Evolutionary conservation across 2,113 vertebrate genomes (phyloP).

Genomic region (Gavialis gangeticus): DNA sequence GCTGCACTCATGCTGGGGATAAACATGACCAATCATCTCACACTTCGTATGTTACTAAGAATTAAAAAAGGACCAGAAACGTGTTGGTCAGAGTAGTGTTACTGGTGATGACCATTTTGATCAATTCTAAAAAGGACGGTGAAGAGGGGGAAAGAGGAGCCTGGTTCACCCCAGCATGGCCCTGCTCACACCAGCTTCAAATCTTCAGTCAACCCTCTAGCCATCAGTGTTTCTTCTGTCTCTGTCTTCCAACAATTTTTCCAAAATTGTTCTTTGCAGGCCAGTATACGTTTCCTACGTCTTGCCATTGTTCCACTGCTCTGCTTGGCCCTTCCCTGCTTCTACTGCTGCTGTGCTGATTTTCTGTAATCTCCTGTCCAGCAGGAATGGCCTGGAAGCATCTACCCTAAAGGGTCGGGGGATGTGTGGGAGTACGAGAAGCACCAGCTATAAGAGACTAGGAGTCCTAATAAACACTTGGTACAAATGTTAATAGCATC

Average conservation of each 20-base stretch:
- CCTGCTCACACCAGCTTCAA: not conserved
- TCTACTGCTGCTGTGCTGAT: not conserved
- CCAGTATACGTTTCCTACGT: not conserved
- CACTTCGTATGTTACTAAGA: not conserved
- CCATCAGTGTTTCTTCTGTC: not conserved
- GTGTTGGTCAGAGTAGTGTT: not conserved
- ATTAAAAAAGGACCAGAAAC: not conserved
- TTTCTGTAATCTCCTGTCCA: conserved; percentile 4
- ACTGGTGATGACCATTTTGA: not conserved
- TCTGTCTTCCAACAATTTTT: not conserved
- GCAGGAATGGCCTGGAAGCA: not conserved
- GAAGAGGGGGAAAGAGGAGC: not conserved
- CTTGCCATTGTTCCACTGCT: not conserved
- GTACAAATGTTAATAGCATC: conserved; percentile 63
- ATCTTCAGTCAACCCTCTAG: not conserved
- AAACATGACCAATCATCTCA: not conserved
- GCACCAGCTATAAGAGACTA: rapidly evolving
- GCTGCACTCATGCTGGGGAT: not conserved
- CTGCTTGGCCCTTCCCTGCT: conserved; percentile 18
- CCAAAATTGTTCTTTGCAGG: not conserved
- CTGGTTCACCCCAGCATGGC: not conserved
- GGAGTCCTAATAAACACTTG: conserved; percentile 54
- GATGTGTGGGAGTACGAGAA: not conserved
- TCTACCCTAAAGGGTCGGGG: not conserved
- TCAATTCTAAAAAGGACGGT: not conserved